Evolutionary conservation across 2,888 invertebrate species (phyloP), one percentile per base, ranked within the genome.

Genomic region (Aporophyla lueneburgensis): DNA sequence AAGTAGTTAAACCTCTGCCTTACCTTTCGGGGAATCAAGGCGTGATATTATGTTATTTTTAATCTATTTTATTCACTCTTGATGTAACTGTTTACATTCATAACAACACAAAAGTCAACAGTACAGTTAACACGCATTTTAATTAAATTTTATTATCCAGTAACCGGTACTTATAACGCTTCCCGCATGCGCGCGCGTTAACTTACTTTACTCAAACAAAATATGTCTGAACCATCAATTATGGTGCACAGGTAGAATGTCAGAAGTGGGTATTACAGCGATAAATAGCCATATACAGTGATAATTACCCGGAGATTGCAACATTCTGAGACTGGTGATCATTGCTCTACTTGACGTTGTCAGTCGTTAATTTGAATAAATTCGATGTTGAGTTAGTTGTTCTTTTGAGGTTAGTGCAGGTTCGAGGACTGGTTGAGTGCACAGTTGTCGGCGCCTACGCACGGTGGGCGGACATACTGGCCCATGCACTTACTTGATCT

Each of bases 331-430:
- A 61, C 27, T 5, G 70, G 69, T 71, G 82, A 86, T 86, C 83
- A 86, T 89, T 88, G 87, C 89, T 89, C 88, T 84, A 90, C 84
- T 89, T 91, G 84, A 80, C 79, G 87, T 87, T 87, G 88, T 88
- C 82, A 75, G 79, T 65, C 84, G 83, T 89, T 90, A 88, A 93
- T 92, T 92, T 92, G 87, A 93, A 94, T 93, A 92, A 92, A 89
- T 87, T 86, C 74, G 84, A 88, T 86, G 86, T 90, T 86, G 89
- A 91, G 88, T 86, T 83, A 90, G 88, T 86, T 84, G 85, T 87
- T 89, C 53, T 73, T 78, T 63, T 78, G 69, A 78, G 71, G 65
- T 68, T 76, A 43, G 49, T 73, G 82, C 69, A 43, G 67, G 66
- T 67, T 79, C 71, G 75, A 85, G 69, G 86, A 87, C 87, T 87